A percentile compares a stretch with the other conserved stretches of the same genome.
phyloP scores from a whole-genome alignment of 2,888 invertebrate genomes.

The Oscheius myriophilus region DNA sequence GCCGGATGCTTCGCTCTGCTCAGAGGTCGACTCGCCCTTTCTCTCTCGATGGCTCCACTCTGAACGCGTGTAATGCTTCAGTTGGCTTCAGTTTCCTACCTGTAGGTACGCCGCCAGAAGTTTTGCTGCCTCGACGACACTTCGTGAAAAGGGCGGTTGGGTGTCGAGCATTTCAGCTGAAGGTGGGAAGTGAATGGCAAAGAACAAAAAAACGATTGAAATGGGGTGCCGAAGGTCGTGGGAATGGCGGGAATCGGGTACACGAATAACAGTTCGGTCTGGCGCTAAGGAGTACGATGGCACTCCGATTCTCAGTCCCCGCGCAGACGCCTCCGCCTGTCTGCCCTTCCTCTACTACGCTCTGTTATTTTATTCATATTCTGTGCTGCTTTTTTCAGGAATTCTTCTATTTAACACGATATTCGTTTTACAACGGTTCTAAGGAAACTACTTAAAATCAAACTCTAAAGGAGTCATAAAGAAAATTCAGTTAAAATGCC shows the following conservation, averaged over 20 bases:
- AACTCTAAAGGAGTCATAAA: too few species aligned
- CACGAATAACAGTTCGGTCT: slow-evolving; percentile 25
- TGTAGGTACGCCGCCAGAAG: neutral
- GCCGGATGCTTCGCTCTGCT: slow-evolving; percentile 32
- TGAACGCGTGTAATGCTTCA: too few species aligned
- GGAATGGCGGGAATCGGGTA: slow-evolving; percentile 21
- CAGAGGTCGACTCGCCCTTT: too few species aligned
- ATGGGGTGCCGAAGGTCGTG: neutral
- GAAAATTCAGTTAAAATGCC: too few species aligned
- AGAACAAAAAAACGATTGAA: neutral
- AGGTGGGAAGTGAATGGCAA: neutral
- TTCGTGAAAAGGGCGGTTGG: neutral
- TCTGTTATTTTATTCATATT: too few species aligned
- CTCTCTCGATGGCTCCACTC: too few species aligned
- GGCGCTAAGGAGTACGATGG: slow-evolving; percentile 27
- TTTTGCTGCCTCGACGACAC: slow-evolving; percentile 1
- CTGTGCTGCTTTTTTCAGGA: too few species aligned
- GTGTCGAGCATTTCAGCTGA: neutral
- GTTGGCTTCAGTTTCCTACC: slow-evolving; percentile 1
- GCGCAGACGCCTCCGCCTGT: too few species aligned
- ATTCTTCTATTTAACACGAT: too few species aligned
- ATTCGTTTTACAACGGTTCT: too few species aligned
- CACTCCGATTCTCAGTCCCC: neutral
- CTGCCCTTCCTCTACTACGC: too few species aligned
- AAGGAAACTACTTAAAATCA: too few species aligned